Base-by-base conservation (phyloP, 2,113 vertebrate genomes). In the Brachirus orientalis region DNA sequence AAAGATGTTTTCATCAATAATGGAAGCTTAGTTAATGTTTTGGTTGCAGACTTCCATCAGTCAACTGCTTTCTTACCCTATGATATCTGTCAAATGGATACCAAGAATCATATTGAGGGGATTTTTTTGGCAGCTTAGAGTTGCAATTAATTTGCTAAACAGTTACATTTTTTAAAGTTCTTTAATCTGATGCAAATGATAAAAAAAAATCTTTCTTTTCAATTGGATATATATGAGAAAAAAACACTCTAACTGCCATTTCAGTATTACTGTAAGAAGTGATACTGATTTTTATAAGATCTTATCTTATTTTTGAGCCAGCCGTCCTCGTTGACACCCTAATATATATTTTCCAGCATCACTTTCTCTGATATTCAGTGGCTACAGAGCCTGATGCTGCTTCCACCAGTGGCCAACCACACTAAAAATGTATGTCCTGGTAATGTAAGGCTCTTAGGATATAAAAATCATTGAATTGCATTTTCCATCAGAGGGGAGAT, bases 361-460 rank as follows among this genome's bases (percentile, higher is more conserved):
- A 17, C 51, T 75, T 68, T 69, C 47, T 75, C 35, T 1, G 0
- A 46, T 61, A 58, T 59, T 64, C 57, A 79, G 11, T 43, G n/a
- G 55, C 41, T 38, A 54, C 19, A 41, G 46, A 20, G 40, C 14
- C 44, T 52, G 47, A 77, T 48, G 57, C 38, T 46, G 17, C 63
- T 58, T 1, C 40, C 14, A 10, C 57, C 37, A 69, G 51, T 37
- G 66, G 59, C 38, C 37, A 43, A 12, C 55, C 67, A 47, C 36
- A 74, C 40, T 68, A 51, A 75, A 81, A 79, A 81, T 14, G 36
- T 60, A 46, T 47, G 69, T 77, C 59, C 54, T 35, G 4, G 56
- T 83, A 73, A 83, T 72, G 58, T 45, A 50, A 70, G 36, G 69
- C 66, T 83, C 71, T 70, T 53, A 62, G 60, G 65, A 63, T 51